Percentiles rank a stretch among this genome's conserved stretches.
These are phyloP conservation scores for Austrofundulus limnaeus DNA, from an alignment of 2,113 vertebrate species.

Conservation along the genomic window DNA sequence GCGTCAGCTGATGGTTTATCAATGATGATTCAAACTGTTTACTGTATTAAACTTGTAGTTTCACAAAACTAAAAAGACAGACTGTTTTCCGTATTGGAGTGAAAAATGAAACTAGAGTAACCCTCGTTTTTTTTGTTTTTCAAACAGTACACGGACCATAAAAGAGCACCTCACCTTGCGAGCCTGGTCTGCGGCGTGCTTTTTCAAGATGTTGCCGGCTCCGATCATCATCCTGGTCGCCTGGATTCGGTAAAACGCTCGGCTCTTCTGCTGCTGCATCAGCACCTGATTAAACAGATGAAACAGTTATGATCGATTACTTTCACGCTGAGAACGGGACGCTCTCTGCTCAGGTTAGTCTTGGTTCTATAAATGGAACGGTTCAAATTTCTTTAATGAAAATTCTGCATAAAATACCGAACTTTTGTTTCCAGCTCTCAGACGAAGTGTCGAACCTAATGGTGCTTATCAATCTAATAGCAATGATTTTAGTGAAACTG, in stretches of 20 bases:
- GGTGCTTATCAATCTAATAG: conserved; percentile 21
- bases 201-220: conserved; percentile 76
- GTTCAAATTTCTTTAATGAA: too few relatives aligned
- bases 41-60: too few relatives aligned
- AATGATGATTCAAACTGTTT: too few relatives aligned
- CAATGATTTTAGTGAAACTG: conserved; percentile 21
- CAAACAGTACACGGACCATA: too few relatives aligned
- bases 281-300: conserved; percentile 49
- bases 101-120: too few relatives aligned
- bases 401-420: not conserved
- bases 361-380: not conserved
- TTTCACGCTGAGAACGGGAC: conserved; percentile 3
- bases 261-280: conserved; percentile 77
- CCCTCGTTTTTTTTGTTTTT: too few relatives aligned
- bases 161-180: conserved; percentile 58
- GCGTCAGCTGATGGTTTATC: too few relatives aligned
- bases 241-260: conserved; percentile 74
- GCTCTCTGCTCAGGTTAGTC: not conserved
- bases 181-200: conserved; percentile 74
- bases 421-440: not conserved
- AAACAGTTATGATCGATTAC: not conserved
- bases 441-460: conserved; percentile 14
- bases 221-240: conserved; percentile 78
- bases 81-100: too few relatives aligned
- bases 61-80: too few relatives aligned